Evolutionary conservation across 2,113 vertebrate species (phyloP).

Genomic region (Semnopithecus entellus): DNA sequence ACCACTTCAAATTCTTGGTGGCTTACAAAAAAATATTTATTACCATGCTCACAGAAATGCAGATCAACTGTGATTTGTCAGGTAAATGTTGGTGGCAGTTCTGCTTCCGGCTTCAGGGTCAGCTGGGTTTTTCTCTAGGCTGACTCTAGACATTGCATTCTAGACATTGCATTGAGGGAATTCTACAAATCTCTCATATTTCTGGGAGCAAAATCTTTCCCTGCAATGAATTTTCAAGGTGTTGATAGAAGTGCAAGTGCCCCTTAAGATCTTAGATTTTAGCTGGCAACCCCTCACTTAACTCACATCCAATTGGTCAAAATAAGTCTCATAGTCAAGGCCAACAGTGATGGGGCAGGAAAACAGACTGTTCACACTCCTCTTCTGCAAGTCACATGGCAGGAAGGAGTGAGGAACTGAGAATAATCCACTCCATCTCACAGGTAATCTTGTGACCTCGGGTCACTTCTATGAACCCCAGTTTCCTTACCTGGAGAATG

Average conservation of each 20-base stretch:
- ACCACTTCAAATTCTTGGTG: not conserved
- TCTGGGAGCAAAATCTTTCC: not conserved
- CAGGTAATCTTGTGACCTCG: not conserved
- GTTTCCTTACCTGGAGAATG: not conserved
- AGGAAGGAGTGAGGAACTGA: not conserved
- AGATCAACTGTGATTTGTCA: not conserved
- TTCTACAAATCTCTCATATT: not conserved
- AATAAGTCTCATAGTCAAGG: not conserved
- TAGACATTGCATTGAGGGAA: fast-evolving
- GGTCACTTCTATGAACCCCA: not conserved
- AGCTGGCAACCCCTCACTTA: not conserved
- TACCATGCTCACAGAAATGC: not conserved
- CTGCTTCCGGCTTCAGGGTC: not conserved
- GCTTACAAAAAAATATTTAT: not conserved
- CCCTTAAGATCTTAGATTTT: not conserved
- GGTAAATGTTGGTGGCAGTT: not conserved
- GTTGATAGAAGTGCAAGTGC: not conserved
- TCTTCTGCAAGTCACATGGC: not conserved
- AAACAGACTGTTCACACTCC: not conserved
- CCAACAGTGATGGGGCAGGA: not conserved
- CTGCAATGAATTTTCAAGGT: not conserved
- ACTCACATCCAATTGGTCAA: not conserved
- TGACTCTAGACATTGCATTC: not conserved
- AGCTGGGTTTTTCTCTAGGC: not conserved
- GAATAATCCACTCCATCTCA: not conserved